Evolutionary conservation across 1,140 invertebrate genomes (phyloP), one percentile per base, ranked within the genome.

Genomic region (Drosophila triauraria): DNA sequence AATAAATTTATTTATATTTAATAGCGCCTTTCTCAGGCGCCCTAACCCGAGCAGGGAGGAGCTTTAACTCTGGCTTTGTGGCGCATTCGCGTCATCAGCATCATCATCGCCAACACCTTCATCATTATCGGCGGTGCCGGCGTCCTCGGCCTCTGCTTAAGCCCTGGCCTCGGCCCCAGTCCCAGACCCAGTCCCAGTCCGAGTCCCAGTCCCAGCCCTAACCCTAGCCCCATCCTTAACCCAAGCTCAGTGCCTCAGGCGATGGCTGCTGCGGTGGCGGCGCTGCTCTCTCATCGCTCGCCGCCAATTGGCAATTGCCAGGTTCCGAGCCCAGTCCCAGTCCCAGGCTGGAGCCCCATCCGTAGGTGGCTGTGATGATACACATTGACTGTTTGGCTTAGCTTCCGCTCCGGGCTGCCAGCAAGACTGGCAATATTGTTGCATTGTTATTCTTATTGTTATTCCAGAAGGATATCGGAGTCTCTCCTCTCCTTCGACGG

Each of bases 281-380:
- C 35, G 65, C 35, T 68, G 61, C 35, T 65, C 65, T 68, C 35
- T 67, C 61, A 68, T 65, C 61, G 60, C 6, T 9, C 38, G 27
- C 25, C 25, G 25, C 44, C 58, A 51, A 50, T 60, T 58, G 63
- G 20, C 44, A 38, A 46, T 35, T 25, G 43, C 64, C 23, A 20
- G 50, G 35, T 27, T 7, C 25, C 13, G 46, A 32, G 20, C 17
- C 35, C 17, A 12, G 23, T 30, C 15, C 23, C 32, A 44, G 20
- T 17, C 27, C 27, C 47, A 40, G 32, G 44, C 42, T 44, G 54
- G 60, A 59, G 44, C 53, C 65, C 35, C 35, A 61, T 75, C 81
- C 79, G 88, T 91, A 91, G 88, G 88, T 82, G 88, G 88, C 87
- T 91, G 68, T 91, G 88, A 91, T 91, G 87, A 91, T 91, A 87